These are phyloP conservation scores for Ennomos quercinarius DNA, from an alignment of 2,888 invertebrate genomes.

Conservation along the genomic window DNA sequence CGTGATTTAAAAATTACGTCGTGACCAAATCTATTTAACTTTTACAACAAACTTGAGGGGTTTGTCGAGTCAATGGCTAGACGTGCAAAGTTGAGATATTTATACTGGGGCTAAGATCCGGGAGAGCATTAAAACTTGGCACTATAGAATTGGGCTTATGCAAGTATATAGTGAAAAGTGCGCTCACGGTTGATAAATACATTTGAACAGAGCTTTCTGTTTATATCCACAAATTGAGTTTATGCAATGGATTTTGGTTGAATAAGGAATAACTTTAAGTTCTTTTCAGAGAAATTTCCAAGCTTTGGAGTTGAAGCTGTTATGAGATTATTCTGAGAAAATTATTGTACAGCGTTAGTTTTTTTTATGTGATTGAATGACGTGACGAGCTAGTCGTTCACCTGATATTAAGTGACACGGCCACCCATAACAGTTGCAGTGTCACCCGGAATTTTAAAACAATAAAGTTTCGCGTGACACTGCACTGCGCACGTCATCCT, in stretches of 20 bases:
- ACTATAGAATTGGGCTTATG: conserved; percentile 62
- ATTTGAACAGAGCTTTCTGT: conserved; percentile 43
- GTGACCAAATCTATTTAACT: no score
- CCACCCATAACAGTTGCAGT: no score
- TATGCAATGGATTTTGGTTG: conserved; percentile 30
- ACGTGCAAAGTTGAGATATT: background rate
- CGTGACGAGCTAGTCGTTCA: no score
- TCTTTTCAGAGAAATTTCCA: conserved; percentile 22
- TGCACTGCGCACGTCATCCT: no score
- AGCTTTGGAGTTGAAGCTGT: conserved; percentile 6
- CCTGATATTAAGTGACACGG: no score
- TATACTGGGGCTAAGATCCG: conserved; percentile 34
- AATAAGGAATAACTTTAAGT: conserved; percentile 20
- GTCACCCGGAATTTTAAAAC: no score
- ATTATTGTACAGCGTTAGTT: background rate
- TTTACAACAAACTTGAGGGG: no score
- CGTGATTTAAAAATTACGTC: no score
- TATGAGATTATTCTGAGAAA: background rate
- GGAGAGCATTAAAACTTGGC: conserved; percentile 63
- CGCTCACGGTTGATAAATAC: conserved; percentile 43
- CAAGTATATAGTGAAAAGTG: conserved; percentile 50
- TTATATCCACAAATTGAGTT: conserved; percentile 46
- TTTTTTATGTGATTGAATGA: no score
- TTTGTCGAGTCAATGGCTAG: no score
- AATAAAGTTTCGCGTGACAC: no score